A percentile compares a stretch with the other conserved stretches of the same genome.
phyloP scores from a whole-genome alignment of 2,113 vertebrate species.

The Serilophus lunatus region DNA sequence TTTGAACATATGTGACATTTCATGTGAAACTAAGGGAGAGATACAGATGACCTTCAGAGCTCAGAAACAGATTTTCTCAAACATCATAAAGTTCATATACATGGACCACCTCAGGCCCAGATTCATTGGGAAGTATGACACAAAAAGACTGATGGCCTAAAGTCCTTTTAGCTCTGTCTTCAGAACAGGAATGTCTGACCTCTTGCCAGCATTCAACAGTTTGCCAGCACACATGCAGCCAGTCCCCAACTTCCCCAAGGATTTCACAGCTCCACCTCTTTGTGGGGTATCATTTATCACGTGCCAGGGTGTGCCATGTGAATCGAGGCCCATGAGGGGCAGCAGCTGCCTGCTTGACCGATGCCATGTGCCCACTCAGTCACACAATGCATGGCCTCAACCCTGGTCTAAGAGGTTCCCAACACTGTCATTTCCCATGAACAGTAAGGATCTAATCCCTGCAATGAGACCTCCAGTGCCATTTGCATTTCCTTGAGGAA shows the following conservation, averaged over 20 bases:
- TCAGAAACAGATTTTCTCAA: background rate
- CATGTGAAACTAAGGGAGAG: background rate
- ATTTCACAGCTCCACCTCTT: background rate
- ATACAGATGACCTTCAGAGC: background rate
- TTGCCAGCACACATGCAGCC: background rate
- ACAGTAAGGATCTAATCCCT: background rate
- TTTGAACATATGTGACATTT: background rate
- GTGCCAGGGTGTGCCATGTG: background rate
- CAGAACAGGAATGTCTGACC: background rate
- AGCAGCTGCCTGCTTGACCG: background rate
- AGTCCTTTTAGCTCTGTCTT: background rate
- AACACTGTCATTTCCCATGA: background rate
- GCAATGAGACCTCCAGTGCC: background rate
- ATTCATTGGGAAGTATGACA: background rate
- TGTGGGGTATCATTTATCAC: background rate
- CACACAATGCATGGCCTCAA: background rate
- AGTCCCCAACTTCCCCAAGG: background rate
- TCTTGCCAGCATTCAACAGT: background rate
- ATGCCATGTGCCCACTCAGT: rapidly evolving
- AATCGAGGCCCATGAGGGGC: rapidly evolving
- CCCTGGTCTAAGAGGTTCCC: background rate
- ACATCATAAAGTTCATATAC: background rate
- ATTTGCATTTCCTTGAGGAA: background rate
- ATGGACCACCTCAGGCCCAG: rapidly evolving
- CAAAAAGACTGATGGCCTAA: background rate